Evolutionary conservation across 2,888 invertebrate genomes (phyloP).

Genomic region (Anoplius nigerrimus): DNA sequence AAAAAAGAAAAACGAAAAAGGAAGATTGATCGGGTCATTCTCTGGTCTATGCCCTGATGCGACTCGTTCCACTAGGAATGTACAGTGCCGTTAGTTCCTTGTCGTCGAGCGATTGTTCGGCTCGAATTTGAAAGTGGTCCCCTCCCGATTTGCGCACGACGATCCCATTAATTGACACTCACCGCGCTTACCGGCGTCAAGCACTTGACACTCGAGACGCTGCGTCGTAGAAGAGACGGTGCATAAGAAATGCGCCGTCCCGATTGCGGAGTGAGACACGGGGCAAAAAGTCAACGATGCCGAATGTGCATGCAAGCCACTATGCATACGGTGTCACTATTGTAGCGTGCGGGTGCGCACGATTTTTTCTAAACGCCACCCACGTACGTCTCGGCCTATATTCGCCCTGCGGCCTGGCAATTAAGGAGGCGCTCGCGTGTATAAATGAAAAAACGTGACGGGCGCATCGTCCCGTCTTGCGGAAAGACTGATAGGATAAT

Average conservation of each 20-base stretch:
- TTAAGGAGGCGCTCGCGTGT: slow-evolving; percentile 24
- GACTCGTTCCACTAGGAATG: slow-evolving; percentile 3
- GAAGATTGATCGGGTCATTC: too few relatives aligned
- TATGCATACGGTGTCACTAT: slow-evolving; percentile 23
- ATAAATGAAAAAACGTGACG: slow-evolving; percentile 31
- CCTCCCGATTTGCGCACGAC: too few relatives aligned
- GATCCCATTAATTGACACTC: too few relatives aligned
- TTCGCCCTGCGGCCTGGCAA: background rate
- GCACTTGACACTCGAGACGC: too few relatives aligned
- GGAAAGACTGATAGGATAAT: slow-evolving; percentile 17
- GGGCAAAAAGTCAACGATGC: slow-evolving; percentile 28
- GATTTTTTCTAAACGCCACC: slow-evolving; percentile 27
- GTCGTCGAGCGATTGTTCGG: background rate
- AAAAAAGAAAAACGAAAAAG: background rate
- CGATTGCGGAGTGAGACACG: slow-evolving; percentile 14
- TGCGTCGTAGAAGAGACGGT: too few relatives aligned
- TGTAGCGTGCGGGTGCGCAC: slow-evolving; percentile 32
- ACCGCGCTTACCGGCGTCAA: too few relatives aligned
- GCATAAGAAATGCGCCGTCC: background rate
- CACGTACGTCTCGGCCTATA: background rate
- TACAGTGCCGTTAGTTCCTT: slow-evolving; percentile 55
- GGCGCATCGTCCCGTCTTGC: slow-evolving; percentile 13
- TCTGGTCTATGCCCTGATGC: too few relatives aligned
- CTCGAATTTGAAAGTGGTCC: too few relatives aligned
- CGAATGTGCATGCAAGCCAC: slow-evolving; percentile 45